Evolutionary conservation across 2,797 vertebrate species (phyloP).

Genomic region (Sphaeramia orbicularis): DNA sequence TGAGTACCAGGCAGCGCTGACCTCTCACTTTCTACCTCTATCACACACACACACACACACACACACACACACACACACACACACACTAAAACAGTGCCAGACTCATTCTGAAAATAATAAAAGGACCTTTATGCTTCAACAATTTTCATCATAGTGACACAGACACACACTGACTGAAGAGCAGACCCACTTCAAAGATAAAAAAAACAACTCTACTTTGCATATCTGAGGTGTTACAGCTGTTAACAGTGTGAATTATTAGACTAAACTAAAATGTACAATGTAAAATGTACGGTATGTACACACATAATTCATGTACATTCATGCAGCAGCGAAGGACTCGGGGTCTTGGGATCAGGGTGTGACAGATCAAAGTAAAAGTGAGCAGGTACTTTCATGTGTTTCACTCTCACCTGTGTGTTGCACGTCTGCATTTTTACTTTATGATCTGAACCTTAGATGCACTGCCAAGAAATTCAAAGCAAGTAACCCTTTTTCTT

Average conservation of each 20-base stretch:
- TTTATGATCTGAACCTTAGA: not conserved
- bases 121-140: constrained; percentile 57
- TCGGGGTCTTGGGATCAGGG: not conserved
- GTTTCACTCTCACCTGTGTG: constrained; percentile 16
- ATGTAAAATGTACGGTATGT: too few relatives aligned
- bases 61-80: constrained; percentile 5
- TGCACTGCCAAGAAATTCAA: not conserved
- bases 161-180: constrained; percentile 10
- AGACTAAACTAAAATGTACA: not conserved
- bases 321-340: not conserved
- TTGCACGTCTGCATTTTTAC: not conserved
- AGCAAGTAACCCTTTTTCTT: not conserved
- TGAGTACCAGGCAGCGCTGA: constrained; percentile 72
- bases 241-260: constrained; percentile 21
- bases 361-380: constrained; percentile 38
- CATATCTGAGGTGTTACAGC: constrained; percentile 26
- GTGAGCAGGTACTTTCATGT: constrained; percentile 55
- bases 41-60: constrained; percentile 31
- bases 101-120: constrained; percentile 55
- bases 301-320: constrained; percentile 11
- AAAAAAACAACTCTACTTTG: not conserved
- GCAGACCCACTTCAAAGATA: constrained; percentile 38
- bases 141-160: constrained; percentile 20
- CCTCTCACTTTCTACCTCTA: constrained; percentile 61
- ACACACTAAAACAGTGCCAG: constrained; percentile 55